Evolutionary conservation across 1,140 invertebrate genomes (phyloP).

Genomic region (Glomeris maerens): DNA sequence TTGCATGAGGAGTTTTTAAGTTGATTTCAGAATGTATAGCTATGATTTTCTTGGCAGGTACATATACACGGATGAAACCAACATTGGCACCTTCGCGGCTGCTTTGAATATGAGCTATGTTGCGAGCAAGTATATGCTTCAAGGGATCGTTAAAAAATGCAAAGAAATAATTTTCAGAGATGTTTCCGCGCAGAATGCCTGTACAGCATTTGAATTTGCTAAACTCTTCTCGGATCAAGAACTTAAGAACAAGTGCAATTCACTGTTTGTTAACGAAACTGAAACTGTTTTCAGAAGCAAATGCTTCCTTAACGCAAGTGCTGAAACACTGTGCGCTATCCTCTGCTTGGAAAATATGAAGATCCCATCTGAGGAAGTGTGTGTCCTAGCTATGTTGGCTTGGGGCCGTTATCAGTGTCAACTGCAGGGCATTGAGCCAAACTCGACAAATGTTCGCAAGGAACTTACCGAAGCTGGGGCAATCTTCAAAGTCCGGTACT

Average conservation of each 20-base stretch:
- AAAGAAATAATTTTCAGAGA: slow-evolving; percentile 63
- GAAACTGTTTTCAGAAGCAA: slow-evolving; percentile 52
- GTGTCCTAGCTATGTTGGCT: slow-evolving; percentile 53
- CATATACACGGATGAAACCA: slow-evolving; percentile 64
- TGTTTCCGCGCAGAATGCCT: slow-evolving; percentile 57
- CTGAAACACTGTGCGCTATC: slow-evolving; percentile 53
- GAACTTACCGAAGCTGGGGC: slow-evolving; percentile 12
- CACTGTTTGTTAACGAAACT: slow-evolving; percentile 41
- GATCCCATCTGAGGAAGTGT: slow-evolving; percentile 53
- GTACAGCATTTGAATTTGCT: slow-evolving; percentile 68
- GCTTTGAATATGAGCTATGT: slow-evolving; percentile 72
- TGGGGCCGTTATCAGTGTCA: slow-evolving; percentile 40
- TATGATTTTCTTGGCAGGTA: slow-evolving; percentile 43
- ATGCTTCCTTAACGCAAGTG: slow-evolving; percentile 57
- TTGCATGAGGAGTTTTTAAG: too few species aligned
- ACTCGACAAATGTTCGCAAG: slow-evolving; percentile 22
- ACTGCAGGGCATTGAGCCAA: slow-evolving; percentile 20
- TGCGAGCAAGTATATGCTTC: slow-evolving; percentile 75
- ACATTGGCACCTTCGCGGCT: too few species aligned
- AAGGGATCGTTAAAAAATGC: slow-evolving; percentile 60
- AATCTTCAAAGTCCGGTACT: slow-evolving; percentile 33
- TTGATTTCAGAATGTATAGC: background rate
- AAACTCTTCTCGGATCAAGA: slow-evolving; percentile 63
- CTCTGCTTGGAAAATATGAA: slow-evolving; percentile 45
- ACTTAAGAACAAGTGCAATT: slow-evolving; percentile 60